These are phyloP conservation scores for Prinia subflava DNA, from an alignment of 2,113 vertebrate genomes.

Conservation along the genomic window DNA sequence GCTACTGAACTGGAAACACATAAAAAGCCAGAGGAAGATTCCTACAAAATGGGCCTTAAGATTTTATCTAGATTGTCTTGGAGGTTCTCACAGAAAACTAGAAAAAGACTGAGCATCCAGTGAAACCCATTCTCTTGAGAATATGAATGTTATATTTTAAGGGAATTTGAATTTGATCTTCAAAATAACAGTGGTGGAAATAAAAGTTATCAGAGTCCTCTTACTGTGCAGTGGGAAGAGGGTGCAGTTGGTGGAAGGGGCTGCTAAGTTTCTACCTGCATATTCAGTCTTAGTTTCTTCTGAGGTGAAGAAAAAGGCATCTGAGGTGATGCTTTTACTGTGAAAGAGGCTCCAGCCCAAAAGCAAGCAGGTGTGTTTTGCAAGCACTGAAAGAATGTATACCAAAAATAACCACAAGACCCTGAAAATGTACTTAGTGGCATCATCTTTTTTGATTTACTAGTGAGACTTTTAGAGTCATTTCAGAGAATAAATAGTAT, in stretches of 20 bases:
- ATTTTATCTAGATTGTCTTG: conserved; percentile 54
- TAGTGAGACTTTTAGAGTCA: conserved; percentile 40
- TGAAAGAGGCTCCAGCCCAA: conserved; percentile 40
- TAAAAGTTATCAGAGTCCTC: not conserved
- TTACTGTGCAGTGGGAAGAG: not conserved
- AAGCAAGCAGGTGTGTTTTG: conserved; percentile 53
- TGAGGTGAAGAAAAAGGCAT: conserved; percentile 7
- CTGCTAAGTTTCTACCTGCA: not conserved
- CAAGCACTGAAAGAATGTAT: conserved; percentile 46
- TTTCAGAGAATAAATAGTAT: conserved; percentile 26
- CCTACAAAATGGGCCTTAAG: conserved; percentile 56
- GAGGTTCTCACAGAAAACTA: conserved; percentile 10
- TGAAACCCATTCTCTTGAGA: conserved; percentile 50
- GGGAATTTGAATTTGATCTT: conserved; percentile 13
- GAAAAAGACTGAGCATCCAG: conserved; percentile 25
- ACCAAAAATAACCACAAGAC: conserved; percentile 61
- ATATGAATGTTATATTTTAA: conserved; percentile 20
- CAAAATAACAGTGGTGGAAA: conserved; percentile 4
- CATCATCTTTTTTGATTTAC: conserved; percentile 46
- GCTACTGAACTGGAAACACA: conserved; percentile 58
- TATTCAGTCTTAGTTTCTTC: conserved; percentile 13
- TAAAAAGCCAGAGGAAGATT: conserved; percentile 61
- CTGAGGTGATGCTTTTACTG: conserved; percentile 11
- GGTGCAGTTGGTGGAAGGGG: not conserved
- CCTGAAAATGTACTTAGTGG: conserved; percentile 38